Conservation (phyloP, 1,140 invertebrate species). For the Trinorchestia longiramus region DNA sequence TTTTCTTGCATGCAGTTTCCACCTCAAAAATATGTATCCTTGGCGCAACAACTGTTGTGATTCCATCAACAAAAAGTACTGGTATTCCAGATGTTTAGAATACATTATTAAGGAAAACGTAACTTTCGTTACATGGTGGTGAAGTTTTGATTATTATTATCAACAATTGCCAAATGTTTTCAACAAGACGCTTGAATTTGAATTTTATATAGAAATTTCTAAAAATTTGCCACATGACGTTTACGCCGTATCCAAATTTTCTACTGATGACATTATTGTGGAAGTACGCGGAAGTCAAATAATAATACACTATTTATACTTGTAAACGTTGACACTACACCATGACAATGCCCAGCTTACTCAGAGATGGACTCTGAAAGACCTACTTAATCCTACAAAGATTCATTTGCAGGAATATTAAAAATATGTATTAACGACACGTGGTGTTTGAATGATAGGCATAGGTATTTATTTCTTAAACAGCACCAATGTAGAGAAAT, state of each 20-base stretch:
- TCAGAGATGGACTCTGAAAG: neutral
- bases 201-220: neutral
- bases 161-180: neutral
- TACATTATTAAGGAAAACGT: neutral
- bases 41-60: neutral
- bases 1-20: neutral
- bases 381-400: neutral
- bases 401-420: too few species aligned
- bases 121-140: neutral
- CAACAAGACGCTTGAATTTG: neutral
- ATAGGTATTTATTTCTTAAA: neutral
- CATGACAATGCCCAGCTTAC: too few species aligned
- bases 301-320: neutral
- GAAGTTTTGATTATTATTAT: neutral
- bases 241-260: neutral
- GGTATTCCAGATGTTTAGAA: neutral
- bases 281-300: neutral
- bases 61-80: neutral
- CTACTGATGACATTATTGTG: neutral
- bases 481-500: neutral
- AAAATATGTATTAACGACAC: too few species aligned
- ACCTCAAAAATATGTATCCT: neutral
- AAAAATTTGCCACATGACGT: neutral
- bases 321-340: neutral
- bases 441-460: too few species aligned